Conservation (phyloP, 2,113 vertebrate species). For the Malurus alboscapulatus region DNA sequence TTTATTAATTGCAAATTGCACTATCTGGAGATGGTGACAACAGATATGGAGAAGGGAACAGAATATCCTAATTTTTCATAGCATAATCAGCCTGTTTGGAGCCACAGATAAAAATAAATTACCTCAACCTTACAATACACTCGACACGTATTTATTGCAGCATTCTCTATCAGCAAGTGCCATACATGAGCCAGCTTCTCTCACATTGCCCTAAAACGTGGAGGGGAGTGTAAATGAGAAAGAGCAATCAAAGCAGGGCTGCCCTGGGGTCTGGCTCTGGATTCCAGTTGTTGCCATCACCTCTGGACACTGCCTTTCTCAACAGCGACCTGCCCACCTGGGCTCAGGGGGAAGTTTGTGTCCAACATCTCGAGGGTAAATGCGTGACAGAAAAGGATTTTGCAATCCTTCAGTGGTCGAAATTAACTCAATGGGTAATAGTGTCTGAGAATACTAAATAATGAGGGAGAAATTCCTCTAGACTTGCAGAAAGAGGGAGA, state of each 20-base stretch:
- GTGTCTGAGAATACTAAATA: background rate
- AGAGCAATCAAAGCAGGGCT: background rate
- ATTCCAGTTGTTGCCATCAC: background rate
- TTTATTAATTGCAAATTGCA: conserved; percentile 55
- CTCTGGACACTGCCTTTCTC: background rate
- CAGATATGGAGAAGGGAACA: conserved; percentile 40
- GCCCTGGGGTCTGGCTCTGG: background rate
- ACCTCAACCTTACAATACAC: background rate
- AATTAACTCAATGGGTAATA: background rate
- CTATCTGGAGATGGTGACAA: conserved; percentile 59
- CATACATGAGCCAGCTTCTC: background rate
- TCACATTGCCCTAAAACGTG: background rate
- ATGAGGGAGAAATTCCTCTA: background rate
- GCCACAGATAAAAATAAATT: conserved; percentile 48
- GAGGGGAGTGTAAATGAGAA: background rate
- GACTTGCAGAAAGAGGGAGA: background rate
- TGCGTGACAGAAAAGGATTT: background rate
- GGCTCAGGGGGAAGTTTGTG: background rate
- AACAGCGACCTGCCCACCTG: background rate
- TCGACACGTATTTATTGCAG: conserved; percentile 37
- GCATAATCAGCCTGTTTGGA: conserved; percentile 35
- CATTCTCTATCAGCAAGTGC: conserved; percentile 31
- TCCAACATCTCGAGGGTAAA: background rate
- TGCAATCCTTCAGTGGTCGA: background rate
- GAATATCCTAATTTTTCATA: conserved; percentile 57